phyloP scores from a whole-genome alignment of 2,888 invertebrate genomes.

The Dryobotodes eremita region DNA sequence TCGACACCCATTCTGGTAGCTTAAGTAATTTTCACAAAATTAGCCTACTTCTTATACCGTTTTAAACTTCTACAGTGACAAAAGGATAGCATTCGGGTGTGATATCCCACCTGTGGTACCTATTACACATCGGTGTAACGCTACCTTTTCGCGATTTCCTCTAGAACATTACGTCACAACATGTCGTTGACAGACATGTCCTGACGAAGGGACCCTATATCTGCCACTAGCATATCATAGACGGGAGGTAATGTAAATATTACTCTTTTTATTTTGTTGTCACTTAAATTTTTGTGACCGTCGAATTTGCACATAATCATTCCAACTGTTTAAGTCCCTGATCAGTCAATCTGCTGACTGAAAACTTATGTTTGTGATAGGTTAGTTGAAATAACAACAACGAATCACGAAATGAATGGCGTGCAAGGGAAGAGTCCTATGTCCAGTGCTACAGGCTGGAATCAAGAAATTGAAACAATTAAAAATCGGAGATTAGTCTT shows the following conservation, averaged over 20 bases:
- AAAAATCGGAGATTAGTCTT: too few relatives aligned
- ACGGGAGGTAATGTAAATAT: constrained; percentile 19
- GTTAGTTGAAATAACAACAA: too few relatives aligned
- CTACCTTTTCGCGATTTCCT: constrained; percentile 13
- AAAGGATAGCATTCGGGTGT: not conserved
- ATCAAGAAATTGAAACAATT: too few relatives aligned
- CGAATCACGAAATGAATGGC: too few relatives aligned
- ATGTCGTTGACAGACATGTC: constrained; percentile 26
- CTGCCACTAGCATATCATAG: constrained; percentile 49
- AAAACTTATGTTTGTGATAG: too few relatives aligned
- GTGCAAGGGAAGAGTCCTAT: too few relatives aligned
- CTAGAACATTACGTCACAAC: constrained; percentile 40
- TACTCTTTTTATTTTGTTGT: constrained; percentile 38
- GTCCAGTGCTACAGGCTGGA: too few relatives aligned
- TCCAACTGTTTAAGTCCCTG: not conserved
- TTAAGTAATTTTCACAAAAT: too few relatives aligned
- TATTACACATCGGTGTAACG: not conserved
- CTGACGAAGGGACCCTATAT: constrained; percentile 52
- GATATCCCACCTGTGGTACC: not conserved
- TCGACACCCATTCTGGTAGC: too few relatives aligned
- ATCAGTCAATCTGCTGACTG: not conserved
- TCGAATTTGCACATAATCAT: not conserved
- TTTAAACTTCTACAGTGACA: not conserved
- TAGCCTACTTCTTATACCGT: too few relatives aligned
- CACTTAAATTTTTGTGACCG: not conserved